Evolutionary conservation across 2,888 invertebrate species (phyloP), one percentile per base, ranked within the genome.

Genomic region (Gnatocerus cornutus): DNA sequence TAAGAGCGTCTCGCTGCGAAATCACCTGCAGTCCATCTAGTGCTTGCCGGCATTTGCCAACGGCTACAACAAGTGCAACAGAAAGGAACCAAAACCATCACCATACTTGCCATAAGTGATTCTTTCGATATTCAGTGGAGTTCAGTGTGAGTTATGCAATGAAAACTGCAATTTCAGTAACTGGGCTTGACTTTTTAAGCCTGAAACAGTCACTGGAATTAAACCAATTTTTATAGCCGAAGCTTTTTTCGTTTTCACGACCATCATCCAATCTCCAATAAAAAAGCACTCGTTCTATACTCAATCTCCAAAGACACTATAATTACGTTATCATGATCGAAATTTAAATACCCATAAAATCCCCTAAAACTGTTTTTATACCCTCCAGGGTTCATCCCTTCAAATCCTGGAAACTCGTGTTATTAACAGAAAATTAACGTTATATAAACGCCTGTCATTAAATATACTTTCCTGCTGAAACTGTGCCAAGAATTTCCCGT

Each of bases 11-110:
- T 67, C 56, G 63, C 58, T 33, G 63, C 68, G 64, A 59, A 62
- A 63, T 71, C 63, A 71, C 68, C 68, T 71, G 71, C 71, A 71
- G 71, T 71, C 33, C 63, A 63, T 59, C 67, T 33, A 52, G 53
- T 63, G 63, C 68, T 53, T 61, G 67, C 64, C 58, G 68, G 67
- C 66, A 56, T 62, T 62, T 58, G 52, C 65, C 65, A 65, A 70
- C 66, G 68, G 53, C 62, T 29, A 63, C 33, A 46, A 46, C 65
- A 53, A 68, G 46, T 68, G 43, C 53, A 56, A 37, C 39, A 37
- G 53, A 58, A 59, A 48, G 39, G 10, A 33, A 4, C 1, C 21
- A 33, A 65, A 56, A 39, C 8, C 12, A 37, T 56, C 68, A 68
- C 45, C 62, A 68, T 68, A 63, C 68, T 48, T 9, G 10, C 67